These are phyloP conservation scores for Aphelenchoides bicaudatus DNA, from an alignment of 2,888 invertebrate genomes.

Conservation along the genomic window DNA sequence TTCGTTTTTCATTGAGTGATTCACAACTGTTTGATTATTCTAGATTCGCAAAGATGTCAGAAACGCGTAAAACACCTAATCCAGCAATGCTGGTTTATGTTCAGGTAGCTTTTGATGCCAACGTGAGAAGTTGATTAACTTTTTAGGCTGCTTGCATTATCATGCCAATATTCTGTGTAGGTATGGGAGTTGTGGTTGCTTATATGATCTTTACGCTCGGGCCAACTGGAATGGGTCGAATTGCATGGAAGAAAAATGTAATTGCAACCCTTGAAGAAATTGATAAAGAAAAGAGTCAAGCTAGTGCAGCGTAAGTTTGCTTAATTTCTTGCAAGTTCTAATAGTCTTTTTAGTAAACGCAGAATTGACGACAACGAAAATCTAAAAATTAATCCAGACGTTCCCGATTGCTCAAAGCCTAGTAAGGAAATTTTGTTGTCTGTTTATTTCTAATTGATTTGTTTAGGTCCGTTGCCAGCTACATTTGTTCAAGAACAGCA, in stretches of 20 bases:
- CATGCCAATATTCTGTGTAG: constrained; percentile 11
- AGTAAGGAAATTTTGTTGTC: neutral
- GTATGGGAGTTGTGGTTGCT: constrained; percentile 9
- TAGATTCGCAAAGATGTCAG: neutral
- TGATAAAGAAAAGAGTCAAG: constrained; percentile 1
- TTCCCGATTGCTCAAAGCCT: neutral
- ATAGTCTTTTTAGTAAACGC: neutral
- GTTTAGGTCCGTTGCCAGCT: no score
- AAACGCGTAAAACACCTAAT: neutral
- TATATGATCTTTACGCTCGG: neutral
- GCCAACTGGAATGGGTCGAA: constrained; percentile 6
- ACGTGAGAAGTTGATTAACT: neutral
- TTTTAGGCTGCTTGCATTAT: constrained; percentile 1
- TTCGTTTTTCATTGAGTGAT: neutral
- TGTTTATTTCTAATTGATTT: no score
- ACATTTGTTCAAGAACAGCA: neutral
- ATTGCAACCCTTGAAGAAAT: neutral
- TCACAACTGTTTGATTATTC: constrained; percentile 3
- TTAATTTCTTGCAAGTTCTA: no score
- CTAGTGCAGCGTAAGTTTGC: neutral
- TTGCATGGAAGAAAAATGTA: constrained; percentile 1
- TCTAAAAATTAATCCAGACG: neutral
- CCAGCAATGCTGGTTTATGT: constrained; percentile 5
- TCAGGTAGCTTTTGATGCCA: neutral
- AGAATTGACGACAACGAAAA: neutral